Percentiles rank a stretch among this genome's conserved stretches.
Conservation (phyloP, 2,113 vertebrate genomes). For the Pterocles burchelli region DNA sequence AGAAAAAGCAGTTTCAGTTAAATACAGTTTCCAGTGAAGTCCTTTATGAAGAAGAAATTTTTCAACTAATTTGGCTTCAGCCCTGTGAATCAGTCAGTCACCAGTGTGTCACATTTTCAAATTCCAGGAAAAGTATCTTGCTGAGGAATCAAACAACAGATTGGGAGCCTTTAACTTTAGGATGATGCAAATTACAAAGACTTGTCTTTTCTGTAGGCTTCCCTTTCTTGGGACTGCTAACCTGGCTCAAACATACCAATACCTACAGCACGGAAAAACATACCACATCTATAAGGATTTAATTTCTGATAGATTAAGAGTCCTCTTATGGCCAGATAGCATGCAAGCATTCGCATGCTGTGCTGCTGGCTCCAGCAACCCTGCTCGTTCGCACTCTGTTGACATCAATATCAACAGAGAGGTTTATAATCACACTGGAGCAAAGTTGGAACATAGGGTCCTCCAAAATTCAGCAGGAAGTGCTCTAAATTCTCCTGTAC, state of each 20-base stretch:
- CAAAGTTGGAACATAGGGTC: background rate
- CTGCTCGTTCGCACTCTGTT: background rate
- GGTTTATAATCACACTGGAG: background rate
- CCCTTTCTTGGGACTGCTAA: background rate
- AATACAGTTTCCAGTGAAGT: background rate
- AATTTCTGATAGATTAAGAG: background rate
- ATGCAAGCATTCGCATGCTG: background rate
- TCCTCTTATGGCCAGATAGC: background rate
- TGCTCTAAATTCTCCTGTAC: background rate
- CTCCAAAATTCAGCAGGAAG: no score
- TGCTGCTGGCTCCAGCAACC: background rate
- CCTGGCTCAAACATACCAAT: background rate
- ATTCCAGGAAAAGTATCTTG: background rate
- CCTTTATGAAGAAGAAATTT: background rate
- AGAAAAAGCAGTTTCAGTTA: background rate
- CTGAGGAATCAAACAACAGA: background rate
- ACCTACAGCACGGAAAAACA: background rate
- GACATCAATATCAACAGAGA: background rate
- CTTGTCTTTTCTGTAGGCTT: background rate
- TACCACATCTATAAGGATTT: background rate
- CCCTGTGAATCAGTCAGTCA: background rate
- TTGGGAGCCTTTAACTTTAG: background rate
- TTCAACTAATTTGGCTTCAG: background rate
- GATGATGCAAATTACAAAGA: background rate
- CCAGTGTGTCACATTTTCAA: background rate